Evolutionary conservation across 2,888 invertebrate species (phyloP), one percentile per base, ranked within the genome.

Genomic region (Harpagoxenus sublaevis): DNA sequence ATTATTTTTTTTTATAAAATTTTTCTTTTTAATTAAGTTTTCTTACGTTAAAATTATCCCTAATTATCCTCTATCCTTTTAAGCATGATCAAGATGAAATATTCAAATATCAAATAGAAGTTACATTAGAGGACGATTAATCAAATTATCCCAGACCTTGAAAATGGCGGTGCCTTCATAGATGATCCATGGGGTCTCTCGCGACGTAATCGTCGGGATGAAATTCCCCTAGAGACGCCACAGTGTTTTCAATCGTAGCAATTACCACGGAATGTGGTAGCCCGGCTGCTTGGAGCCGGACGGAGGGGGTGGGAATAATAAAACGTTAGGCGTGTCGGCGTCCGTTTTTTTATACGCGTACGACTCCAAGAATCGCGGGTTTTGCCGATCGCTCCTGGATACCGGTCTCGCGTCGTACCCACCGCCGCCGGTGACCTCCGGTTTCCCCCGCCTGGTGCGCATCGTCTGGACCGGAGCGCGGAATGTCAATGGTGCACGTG

Each of bases 321-420:
- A 81, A 93, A 94, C 90, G 92, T 86, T 91, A 93, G 93, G 94
- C 91, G 94, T 93, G 93, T 94, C 94, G 93, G 93, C 93, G 93
- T 94, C 94, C 86, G 86, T 92, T 87, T 88, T 48, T 55, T 87
- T 81, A 35, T 77, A 85, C 68, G 62, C 35, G 63, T 86, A 2
- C 71, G 51, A 85, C 39, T 84, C 31, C 45, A 84, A 82, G 79
- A 78, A 57, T 81, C 39, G 66, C 63, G 55, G 12, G 28, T 65
- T 60, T 63, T 18, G 28, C 48, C 71, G 15, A 53, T 28, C 39
- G 18, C 23, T 65, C 42, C 42, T 23, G 10, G 35, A 15, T 39
- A 42, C 45, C 81, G 51, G 23, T 35, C 28, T 6, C 28, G 5
- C 15, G 1, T 60, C 23, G 5, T 35, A 35, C 35, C 35, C 35